Evolutionary conservation across 2,113 vertebrate species (phyloP), one percentile per base, ranked within the genome.

Genomic region (Thamnophis sirtalis): DNA sequence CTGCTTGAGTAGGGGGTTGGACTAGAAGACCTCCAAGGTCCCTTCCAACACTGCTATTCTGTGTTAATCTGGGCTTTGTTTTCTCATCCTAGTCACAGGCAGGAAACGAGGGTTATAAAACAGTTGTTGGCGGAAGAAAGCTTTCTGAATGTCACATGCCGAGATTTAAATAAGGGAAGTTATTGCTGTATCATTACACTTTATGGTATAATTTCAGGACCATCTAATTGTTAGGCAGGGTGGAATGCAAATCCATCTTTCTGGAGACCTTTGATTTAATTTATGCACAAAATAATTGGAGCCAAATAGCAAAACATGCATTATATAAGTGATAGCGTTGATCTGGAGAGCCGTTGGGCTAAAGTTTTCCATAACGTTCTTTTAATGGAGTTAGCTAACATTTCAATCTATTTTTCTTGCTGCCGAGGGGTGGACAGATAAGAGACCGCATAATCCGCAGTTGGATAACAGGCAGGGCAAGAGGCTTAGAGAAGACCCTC

Each of bases 201-300:
- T 92, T 89, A 92, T 9, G 91, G 51, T 3, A 85, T 56, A 60
- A 60, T 92, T 89, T 86, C 22, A 60, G 19, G 54, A 85, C 84
- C 43, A 33, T 92, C 88, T 92, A 92, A 89, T 53, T 33, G 48
- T 38, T 89, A 89, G 87, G 54, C 56, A 60, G 7, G 84, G 73
- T 58, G 53, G 73, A 89, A 92, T 92, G 91, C 87, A 89, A 85
- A 92, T 92, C 73, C 85, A 53, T 89, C 73, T 80, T 92, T 89
- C 87, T 92, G 91, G 87, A 92, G 87, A 92, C 54, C 87, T 89
- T 92, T 92, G 21, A 21, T 89, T 92, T 89, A 89, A 92, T 92
- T 89, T 89, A 55, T 85, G 28, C 54, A 26, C 84, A 55, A 8
- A 56, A 89, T 48, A 55, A 38, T 21, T 85, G 68, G 87, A 17